Percentiles rank a stretch among this genome's conserved stretches.
phyloP scores from a whole-genome alignment of 2,888 invertebrate species.

The Xestia xanthographa region DNA sequence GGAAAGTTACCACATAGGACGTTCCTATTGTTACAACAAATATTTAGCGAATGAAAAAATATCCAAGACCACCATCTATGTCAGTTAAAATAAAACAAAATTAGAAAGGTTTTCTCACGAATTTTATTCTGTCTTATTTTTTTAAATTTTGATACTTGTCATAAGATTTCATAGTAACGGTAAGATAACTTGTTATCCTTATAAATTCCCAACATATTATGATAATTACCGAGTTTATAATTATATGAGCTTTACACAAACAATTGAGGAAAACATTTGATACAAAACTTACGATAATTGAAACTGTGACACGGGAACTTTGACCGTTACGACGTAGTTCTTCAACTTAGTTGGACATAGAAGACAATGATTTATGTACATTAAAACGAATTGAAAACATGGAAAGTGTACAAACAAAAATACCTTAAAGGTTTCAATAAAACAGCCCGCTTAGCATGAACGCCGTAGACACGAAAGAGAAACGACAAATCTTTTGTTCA shows the following conservation, averaged over 20 bases:
- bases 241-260: conserved; percentile 69
- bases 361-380: conserved; percentile 12
- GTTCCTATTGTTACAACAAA: neutral
- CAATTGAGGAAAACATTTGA: conserved; percentile 64
- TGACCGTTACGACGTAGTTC: conserved; percentile 9
- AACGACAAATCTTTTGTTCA: no score
- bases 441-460: no score
- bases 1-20: no score
- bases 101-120: conserved; percentile 71
- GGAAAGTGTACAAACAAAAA: neutral
- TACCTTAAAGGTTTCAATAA: neutral
- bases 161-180: conserved; percentile 89
- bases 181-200: conserved; percentile 85
- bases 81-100: conserved; percentile 51
- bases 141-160: conserved; percentile 86
- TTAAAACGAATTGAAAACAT: neutral
- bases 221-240: conserved; percentile 73
- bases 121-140: conserved; percentile 87
- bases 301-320: conserved; percentile 39
- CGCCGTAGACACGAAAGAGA: no score
- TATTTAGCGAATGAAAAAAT: neutral
- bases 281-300: conserved; percentile 59
- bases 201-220: conserved; percentile 81
- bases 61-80: neutral
- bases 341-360: neutral